Evolutionary conservation across 2,888 invertebrate species (phyloP), one percentile per base, ranked within the genome.

Genomic region (Crepidodera aurea): DNA sequence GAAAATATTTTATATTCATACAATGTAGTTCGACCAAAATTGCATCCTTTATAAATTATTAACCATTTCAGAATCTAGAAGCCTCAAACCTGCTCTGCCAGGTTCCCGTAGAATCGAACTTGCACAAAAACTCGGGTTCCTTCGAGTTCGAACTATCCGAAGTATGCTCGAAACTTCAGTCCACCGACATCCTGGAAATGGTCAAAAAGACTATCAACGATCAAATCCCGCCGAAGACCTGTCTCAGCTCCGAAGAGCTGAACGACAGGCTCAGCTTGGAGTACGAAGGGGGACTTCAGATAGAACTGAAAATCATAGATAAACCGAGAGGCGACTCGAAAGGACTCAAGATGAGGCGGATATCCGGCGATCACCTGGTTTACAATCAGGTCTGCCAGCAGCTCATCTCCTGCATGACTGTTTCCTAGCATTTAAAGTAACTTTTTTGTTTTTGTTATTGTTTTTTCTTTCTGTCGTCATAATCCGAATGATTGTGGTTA

Each of bases 361-460:
- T 95, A 72, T 93, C 93, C 0, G 94, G 94, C 3, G 94, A 95
- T 80, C 92, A 92, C 80, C 84, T 90, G 71, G 92, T 93, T 77
- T 94, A 94, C 77, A 92, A 92, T 66, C 92, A 93, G 79, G 84
- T 94, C 37, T 94, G 94, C 80, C 91, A 93, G 77, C 93, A 94
- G 81, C 82, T 95, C 72, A 92, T 94, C 62, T 92, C 92, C 51
- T 93, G 92, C 77, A 88, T 94, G 84, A 91, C 91, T 60, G 91
- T 91, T 77, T 92, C 82, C 72, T 82, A 78, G 75, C 76, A 72
- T 69, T 69, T 69, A 59, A 64, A 63, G 59, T 59, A 63, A 59
- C 29, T 50, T 48, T 58, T 48, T 48, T 48, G 10, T 15, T 55
- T 46, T 55, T 46, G 39, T 39, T 46, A 39, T 50, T 56, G 22